Percentiles rank a stretch among this genome's conserved stretches.
These are phyloP conservation scores for Apis dorsata DNA, from an alignment of 1,140 invertebrate genomes.

Conservation along the genomic window DNA sequence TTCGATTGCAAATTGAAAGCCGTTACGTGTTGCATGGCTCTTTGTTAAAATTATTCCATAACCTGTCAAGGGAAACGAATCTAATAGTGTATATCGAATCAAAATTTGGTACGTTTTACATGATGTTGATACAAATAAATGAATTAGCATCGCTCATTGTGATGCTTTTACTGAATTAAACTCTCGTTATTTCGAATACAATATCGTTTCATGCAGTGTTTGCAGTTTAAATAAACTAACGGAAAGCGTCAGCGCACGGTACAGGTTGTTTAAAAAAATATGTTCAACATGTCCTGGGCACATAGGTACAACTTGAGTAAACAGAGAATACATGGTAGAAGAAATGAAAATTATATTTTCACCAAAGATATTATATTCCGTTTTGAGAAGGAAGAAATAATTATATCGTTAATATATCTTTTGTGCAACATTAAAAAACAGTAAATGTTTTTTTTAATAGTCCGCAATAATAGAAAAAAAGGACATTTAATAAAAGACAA, in stretches of 20 bases:
- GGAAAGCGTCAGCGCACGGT: neutral
- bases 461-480: too few species aligned
- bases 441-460: neutral
- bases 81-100: conserved; percentile 1
- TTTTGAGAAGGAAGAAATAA: neutral
- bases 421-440: too few species aligned
- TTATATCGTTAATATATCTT: neutral
- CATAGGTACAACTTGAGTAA: neutral
- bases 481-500: neutral
- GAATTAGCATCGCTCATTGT: conserved; percentile 25
- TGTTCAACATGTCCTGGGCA: neutral
- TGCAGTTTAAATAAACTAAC: conserved; percentile 20
- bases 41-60: conserved; percentile 18
- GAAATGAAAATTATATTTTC: neutral
- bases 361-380: neutral
- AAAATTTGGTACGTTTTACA: conserved; percentile 18
- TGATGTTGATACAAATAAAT: conserved; percentile 21
- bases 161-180: conserved; percentile 14
- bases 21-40: neutral
- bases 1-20: neutral
- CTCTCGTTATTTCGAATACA: conserved; percentile 4
- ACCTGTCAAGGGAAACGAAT: neutral
- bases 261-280: neutral
- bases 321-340: too few species aligned
- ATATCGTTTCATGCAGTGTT: neutral